Evolutionary conservation across 1,140 invertebrate species (phyloP).

Genomic region (Amyelois transitella): DNA sequence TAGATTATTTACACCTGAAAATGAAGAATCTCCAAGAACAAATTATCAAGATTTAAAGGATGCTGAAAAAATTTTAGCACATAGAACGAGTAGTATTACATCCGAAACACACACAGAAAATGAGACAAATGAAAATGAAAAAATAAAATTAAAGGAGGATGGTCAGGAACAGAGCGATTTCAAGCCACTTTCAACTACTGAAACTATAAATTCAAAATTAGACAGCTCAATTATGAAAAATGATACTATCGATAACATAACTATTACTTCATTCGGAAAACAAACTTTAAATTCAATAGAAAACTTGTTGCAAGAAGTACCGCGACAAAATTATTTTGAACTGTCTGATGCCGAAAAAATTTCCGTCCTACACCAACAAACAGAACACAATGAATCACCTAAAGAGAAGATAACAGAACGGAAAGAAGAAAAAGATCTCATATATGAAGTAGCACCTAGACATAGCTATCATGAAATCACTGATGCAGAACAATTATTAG

Average conservation of each 20-base stretch:
- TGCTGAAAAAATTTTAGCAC: slow-evolving; percentile 15
- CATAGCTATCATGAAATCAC: not conserved
- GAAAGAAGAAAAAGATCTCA: not conserved
- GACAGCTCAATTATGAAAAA: too few relatives aligned
- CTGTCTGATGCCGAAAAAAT: slow-evolving; percentile 30
- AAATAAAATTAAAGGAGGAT: too few relatives aligned
- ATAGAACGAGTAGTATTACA: not conserved
- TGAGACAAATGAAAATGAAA: too few relatives aligned
- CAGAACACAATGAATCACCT: not conserved
- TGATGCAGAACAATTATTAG: not conserved
- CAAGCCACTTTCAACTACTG: too few relatives aligned
- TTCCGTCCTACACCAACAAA: slow-evolving; percentile 9
- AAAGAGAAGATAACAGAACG: not conserved
- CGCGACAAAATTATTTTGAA: slow-evolving; percentile 26
- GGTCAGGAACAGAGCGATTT: too few relatives aligned
- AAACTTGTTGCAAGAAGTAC: not conserved
- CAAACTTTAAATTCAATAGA: not conserved
- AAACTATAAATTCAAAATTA: not conserved
- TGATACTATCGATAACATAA: not conserved
- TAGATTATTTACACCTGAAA: not conserved
- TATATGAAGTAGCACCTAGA: not conserved
- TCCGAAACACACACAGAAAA: not conserved
- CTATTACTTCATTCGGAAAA: not conserved
- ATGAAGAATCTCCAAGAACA: not conserved
- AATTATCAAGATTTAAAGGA: slow-evolving; percentile 19